Evolutionary conservation across 2,888 invertebrate genomes (phyloP), one percentile per base, ranked within the genome.

Genomic region (Brassicogethes aeneus): DNA sequence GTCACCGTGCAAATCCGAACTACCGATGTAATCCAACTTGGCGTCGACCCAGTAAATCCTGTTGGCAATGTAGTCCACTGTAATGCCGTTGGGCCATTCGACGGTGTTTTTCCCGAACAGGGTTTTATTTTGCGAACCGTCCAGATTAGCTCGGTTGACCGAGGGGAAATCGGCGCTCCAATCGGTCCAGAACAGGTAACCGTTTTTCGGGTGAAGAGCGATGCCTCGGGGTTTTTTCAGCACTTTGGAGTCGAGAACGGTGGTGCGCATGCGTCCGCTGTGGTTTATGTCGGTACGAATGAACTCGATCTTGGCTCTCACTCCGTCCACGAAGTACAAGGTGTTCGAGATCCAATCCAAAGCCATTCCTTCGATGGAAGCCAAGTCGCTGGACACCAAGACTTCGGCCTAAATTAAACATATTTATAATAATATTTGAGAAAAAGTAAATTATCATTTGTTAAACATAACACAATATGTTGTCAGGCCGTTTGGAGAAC

Each of bases 41-140:
- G 89, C 91, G 58, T 92, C 91, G 0, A 88, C 89, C 87, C 89
- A 91, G 61, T 87, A 93, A 38, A 93, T 80, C 36, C 82, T 72
- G 54, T 88, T 84, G 0, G 83, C 78, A 57, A 83, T 81, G 55
- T 82, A 81, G 66, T 93, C 92, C 16, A 93, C 79, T 0, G 91
- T 82, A n/a, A 67, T 82, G 12, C 89, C 89, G 61, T 90, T 91
- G 0, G 91, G 91, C 89, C 89, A 89, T 50, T 81, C 77, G 0
- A 92, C 85, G 34, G 72, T 70, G 0, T 79, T 76, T 42, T 75
- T 75, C 0, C 73, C 73, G 53, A 85, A 83, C 41, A 87, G 62
- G 46, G 71, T 75, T 51, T 74, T 75, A 0, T 80, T 75, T 45
- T 84, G 73, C 0, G 72, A 73, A 1, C 92, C 92, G 60, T 91